Conservation (phyloP, 1,140 invertebrate genomes). For the Drosophila subobscura region DNA sequence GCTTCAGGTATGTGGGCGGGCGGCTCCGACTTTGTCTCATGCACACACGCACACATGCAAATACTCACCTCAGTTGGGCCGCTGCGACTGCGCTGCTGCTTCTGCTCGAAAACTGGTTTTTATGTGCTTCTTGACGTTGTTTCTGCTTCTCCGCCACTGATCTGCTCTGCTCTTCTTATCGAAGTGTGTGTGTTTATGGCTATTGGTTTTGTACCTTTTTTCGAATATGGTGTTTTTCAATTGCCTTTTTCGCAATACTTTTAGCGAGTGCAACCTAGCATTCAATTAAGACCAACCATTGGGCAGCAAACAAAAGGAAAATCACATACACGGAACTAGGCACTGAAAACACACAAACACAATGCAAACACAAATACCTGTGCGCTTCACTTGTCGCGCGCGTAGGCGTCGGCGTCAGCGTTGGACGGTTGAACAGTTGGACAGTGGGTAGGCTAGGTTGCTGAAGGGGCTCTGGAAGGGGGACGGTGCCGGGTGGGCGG, state of each 20-base stretch:
- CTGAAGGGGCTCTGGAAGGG: slow-evolving; percentile 2
- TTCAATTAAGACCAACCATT: slow-evolving; percentile 76
- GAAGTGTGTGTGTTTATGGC: slow-evolving; percentile 32
- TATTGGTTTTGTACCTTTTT: slow-evolving; percentile 40
- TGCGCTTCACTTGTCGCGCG: slow-evolving; percentile 56
- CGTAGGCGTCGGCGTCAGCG: slow-evolving; percentile 24
- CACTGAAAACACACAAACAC: slow-evolving; percentile 35
- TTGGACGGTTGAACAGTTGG: neutral
- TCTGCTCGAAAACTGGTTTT: slow-evolving; percentile 66
- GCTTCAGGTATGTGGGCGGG: slow-evolving; percentile 55
- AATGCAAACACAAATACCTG: slow-evolving; percentile 50
- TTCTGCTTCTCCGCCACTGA: slow-evolving; percentile 23
- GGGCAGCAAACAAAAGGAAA: slow-evolving; percentile 72
- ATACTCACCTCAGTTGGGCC: slow-evolving; percentile 49
- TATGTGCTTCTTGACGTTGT: slow-evolving; percentile 10
- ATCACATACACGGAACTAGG: slow-evolving; percentile 47
- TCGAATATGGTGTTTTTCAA: slow-evolving; percentile 54
- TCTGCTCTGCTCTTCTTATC: slow-evolving; percentile 42
- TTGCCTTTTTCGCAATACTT: slow-evolving; percentile 65
- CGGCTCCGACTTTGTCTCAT: slow-evolving; percentile 25
- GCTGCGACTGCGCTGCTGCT: slow-evolving; percentile 73
- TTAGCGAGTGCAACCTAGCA: slow-evolving; percentile 60
- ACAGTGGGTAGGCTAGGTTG: neutral
- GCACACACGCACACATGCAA: slow-evolving; percentile 15
- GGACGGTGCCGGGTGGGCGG: slow-evolving; percentile 12